Percentiles rank a stretch among this genome's conserved stretches.
Conservation (phyloP, 2,888 invertebrate species). For the Lampropteryx suffumata region DNA sequence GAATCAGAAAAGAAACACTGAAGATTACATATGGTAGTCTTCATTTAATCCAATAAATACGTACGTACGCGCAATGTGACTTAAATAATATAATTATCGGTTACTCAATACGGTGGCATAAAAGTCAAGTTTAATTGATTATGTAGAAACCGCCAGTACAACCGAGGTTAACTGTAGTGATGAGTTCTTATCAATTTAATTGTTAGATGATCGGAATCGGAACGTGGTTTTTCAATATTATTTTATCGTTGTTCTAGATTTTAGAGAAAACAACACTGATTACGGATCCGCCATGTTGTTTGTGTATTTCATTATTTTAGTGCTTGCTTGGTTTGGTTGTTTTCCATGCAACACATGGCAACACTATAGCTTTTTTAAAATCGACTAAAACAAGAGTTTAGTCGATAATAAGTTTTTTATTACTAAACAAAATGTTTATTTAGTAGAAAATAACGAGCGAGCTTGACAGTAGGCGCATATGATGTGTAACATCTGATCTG, state of each 20-base stretch:
- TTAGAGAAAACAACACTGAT: conserved; percentile 36
- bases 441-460: no score
- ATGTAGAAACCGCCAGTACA: conserved; percentile 5
- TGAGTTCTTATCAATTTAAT: conserved; percentile 11
- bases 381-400: no score
- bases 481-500: no score
- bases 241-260: no score
- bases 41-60: conserved; percentile 53
- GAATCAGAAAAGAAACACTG: conserved; percentile 13
- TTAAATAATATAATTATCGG: conserved; percentile 50
- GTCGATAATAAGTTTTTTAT: no score
- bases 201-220: conserved; percentile 19
- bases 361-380: no score
- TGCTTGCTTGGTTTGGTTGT: no score
- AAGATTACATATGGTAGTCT: conserved; percentile 22
- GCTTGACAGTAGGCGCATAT: no score
- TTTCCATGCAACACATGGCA: no score
- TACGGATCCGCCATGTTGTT: conserved; percentile 75
- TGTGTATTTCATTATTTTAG: conserved; percentile 36
- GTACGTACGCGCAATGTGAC: conserved; percentile 55
- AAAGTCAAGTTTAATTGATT: background rate
- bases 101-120: conserved; percentile 41
- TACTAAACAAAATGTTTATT: no score
- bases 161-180: background rate
- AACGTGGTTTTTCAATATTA: background rate